Base-by-base conservation (phyloP, 2,888 invertebrate genomes). In the Boloria euphrosyne region DNA sequence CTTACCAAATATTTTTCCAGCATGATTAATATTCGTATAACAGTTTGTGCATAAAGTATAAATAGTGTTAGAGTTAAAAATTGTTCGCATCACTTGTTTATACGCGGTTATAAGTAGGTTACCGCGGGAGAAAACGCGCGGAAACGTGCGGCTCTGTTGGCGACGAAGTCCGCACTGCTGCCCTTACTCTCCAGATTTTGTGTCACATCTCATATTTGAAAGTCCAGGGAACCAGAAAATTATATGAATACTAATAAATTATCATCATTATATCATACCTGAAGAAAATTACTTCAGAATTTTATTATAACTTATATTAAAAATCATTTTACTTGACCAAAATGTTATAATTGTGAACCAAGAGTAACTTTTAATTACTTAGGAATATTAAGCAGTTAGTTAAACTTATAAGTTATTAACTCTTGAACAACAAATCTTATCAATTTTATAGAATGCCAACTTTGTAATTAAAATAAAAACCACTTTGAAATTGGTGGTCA, bases 101-200 rank as follows among this genome's bases (percentile, higher is more conserved):
- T 64, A 64, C 54, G 64, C 49, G 50, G 62, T 66, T 60, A 16
- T 64, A 38, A 47, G n/a, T 31, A 38, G 50, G n/a, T 31, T 64
- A 18, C 58, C 63, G 46, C 69, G 67, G 16, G n/a, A 49, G 31
- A 57, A 66, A 65, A 44, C 17, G 46, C 58, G 62, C 66, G 57
- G 44, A 57, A 59, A 59, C 74, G 74, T 74, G 73, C 72, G 62
- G 53, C 67, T 66, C 54, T 22, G 66, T 22, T 67, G 65, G 66
- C 72, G 70, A 69, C 68, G 60, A 65, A 62, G 68, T 62, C 69
- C 68, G 62, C 62, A 73, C 74, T 74, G 72, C 68, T 74, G 67
- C 57, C 55, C 50, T 44, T 53, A 65, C 65, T 58, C 60, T 54
- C 63, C 55, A 67, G 60, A 54, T 52, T 50, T 49, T 67, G 18